Evolutionary conservation across 2,113 vertebrate genomes (phyloP).

Genomic region (Protobothrops mucrosquamatus): DNA sequence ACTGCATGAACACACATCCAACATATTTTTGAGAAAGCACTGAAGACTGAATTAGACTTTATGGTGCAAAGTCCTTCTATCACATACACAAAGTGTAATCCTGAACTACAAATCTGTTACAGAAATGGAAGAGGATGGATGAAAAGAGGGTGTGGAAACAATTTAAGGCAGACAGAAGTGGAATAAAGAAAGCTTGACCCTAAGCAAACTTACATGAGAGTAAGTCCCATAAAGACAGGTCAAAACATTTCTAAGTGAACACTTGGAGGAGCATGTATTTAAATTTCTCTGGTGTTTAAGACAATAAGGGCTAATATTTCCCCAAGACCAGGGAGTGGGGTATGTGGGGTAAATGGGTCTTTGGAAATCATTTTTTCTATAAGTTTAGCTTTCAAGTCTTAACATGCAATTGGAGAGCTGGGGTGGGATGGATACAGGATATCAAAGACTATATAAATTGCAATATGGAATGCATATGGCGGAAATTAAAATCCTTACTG

Average conservation of each 20-base stretch:
- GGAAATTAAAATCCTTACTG: slow-evolving; percentile 45
- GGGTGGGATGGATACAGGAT: slow-evolving; percentile 33
- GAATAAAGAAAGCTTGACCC: background rate
- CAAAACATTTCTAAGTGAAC: background rate
- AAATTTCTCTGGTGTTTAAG: slow-evolving; percentile 31
- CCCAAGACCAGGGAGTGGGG: background rate
- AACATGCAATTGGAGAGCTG: slow-evolving; percentile 4
- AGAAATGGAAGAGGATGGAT: background rate
- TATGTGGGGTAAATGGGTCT: background rate
- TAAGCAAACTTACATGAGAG: background rate
- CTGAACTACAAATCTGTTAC: background rate
- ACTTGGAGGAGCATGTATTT: slow-evolving; percentile 1
- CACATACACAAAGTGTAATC: background rate
- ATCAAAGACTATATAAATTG: slow-evolving; percentile 62
- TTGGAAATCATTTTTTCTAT: fast-evolving
- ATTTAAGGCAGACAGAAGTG: background rate
- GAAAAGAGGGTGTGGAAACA: background rate
- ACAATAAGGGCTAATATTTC: slow-evolving; percentile 2
- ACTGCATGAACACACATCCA: no score
- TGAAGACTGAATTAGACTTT: background rate
- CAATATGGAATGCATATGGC: slow-evolving; percentile 73
- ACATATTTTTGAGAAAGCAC: no score
- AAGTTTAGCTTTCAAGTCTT: slow-evolving; percentile 48
- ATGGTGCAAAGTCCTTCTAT: background rate
- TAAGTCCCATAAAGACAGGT: background rate